phyloP scores from a whole-genome alignment of 2,888 invertebrate species.

The Luperina testacea region DNA sequence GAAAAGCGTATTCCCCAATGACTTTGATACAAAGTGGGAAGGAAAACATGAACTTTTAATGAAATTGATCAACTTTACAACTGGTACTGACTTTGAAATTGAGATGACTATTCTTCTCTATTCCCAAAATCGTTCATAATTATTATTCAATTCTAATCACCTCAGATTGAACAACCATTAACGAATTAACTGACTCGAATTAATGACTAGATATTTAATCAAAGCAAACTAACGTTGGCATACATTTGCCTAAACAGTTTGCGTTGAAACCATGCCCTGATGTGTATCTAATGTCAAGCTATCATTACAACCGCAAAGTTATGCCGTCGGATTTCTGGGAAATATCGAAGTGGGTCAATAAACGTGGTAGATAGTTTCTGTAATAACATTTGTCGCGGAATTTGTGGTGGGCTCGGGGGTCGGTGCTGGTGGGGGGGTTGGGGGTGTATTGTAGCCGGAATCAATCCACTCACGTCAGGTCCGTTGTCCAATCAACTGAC shows the following conservation, averaged over 20 bases:
- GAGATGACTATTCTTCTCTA: slow-evolving; percentile 6
- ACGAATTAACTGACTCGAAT: slow-evolving; percentile 55
- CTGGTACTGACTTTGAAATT: slow-evolving; percentile 27
- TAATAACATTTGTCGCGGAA: slow-evolving; percentile 85
- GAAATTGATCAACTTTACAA: slow-evolving; percentile 60
- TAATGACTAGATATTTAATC: slow-evolving; percentile 61
- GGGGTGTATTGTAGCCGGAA: slow-evolving; percentile 73
- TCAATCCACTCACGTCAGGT: slow-evolving; percentile 88
- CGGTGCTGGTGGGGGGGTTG: slow-evolving; percentile 57
- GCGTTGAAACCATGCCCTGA: slow-evolving; percentile 53
- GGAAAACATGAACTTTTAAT: slow-evolving; percentile 49
- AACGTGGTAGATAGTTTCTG: slow-evolving; percentile 81
- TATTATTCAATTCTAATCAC: slow-evolving; percentile 54
- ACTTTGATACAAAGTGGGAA: slow-evolving; percentile 21
- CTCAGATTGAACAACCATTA: slow-evolving; percentile 42
- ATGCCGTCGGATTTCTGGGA: slow-evolving; percentile 67
- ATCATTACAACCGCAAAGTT: slow-evolving; percentile 68
- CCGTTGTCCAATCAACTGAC: slow-evolving; percentile 89
- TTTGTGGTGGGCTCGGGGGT: slow-evolving; percentile 66
- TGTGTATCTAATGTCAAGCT: slow-evolving; percentile 65
- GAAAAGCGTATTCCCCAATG: slow-evolving; percentile 24
- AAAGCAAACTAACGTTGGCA: slow-evolving; percentile 60
- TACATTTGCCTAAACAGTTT: slow-evolving; percentile 64
- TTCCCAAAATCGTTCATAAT: slow-evolving; percentile 17
- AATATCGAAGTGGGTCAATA: slow-evolving; percentile 81